Evolutionary conservation across 2,113 vertebrate genomes (phyloP).

Genomic region (Atherinomorus stipes): DNA sequence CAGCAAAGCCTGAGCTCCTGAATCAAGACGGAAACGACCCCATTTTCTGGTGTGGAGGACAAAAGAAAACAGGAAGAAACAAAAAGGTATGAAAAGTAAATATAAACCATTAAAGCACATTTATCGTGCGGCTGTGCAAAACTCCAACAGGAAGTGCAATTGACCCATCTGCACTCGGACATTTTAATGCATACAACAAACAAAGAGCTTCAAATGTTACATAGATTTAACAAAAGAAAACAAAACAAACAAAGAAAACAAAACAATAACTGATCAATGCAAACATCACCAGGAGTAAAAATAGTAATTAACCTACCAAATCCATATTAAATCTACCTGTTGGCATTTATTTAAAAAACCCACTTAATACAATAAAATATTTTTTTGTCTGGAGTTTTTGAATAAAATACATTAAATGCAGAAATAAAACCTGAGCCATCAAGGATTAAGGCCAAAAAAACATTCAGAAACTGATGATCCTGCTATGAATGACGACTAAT

Average conservation of each 20-base stretch:
- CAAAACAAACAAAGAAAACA: no score
- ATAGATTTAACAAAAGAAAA: no score
- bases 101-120: neutral
- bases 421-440: slow-evolving; percentile 32
- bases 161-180: neutral
- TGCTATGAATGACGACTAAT: slow-evolving; percentile 53
- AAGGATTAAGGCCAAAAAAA: slow-evolving; percentile 42
- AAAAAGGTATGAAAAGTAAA: neutral
- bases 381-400: slow-evolving; percentile 36
- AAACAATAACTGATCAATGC: no score
- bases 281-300: slow-evolving; percentile 34
- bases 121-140: neutral
- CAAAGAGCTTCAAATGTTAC: slow-evolving; percentile 7
- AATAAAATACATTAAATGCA: slow-evolving; percentile 33
- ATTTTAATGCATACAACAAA: neutral
- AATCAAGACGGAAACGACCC: slow-evolving; percentile 47
- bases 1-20: slow-evolving; percentile 42
- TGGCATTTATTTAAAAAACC: slow-evolving; percentile 25
- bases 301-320: slow-evolving; percentile 42
- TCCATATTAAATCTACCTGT: slow-evolving; percentile 34
- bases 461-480: slow-evolving; percentile 55
- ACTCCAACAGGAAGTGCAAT: neutral
- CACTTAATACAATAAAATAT: slow-evolving; percentile 39
- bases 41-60: slow-evolving; percentile 14
- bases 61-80: slow-evolving; percentile 24